Conservation (phyloP, 30 jellyfish, hydroid and myxozoan genomes). For the Sanderia malayensis region DNA sequence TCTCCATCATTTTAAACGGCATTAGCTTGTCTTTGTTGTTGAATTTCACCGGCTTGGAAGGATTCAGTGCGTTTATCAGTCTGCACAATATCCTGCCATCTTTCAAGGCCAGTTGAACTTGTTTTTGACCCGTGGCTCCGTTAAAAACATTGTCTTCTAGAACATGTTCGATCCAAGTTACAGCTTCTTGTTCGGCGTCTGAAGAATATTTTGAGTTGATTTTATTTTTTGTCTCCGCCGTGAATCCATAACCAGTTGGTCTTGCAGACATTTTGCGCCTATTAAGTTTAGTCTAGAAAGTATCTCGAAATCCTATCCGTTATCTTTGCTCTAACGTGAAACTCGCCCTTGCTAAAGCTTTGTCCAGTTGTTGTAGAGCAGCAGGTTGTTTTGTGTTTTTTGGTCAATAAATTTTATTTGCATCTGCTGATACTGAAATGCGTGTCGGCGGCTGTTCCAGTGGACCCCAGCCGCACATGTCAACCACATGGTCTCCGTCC, state of each 20-base stretch:
- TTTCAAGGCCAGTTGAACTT: slow-evolving; percentile 55
- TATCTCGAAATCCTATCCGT: too few species aligned
- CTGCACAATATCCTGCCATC: slow-evolving; percentile 81
- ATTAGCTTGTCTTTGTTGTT: slow-evolving; percentile 39
- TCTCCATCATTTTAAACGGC: slow-evolving; percentile 93
- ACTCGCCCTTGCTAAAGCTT: too few species aligned
- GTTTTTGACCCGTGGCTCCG: slow-evolving; percentile 75
- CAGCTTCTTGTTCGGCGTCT: slow-evolving; percentile 84
- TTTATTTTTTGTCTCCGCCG: slow-evolving; percentile 65
- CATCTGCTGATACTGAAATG: too few species aligned
- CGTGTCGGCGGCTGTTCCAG: too few species aligned
- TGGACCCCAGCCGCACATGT: too few species aligned
- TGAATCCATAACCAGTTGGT: slow-evolving; percentile 69
- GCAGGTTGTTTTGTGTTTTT: neutral
- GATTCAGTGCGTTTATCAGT: slow-evolving; percentile 46
- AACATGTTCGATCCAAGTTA: slow-evolving; percentile 69
- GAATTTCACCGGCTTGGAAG: slow-evolving; percentile 16
- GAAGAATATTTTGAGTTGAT: slow-evolving; percentile 72
- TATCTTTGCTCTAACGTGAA: too few species aligned
- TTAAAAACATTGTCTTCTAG: slow-evolving; percentile 54
- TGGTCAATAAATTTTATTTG: neutral
- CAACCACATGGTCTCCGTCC: too few species aligned
- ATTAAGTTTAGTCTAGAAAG: slow-evolving; percentile 43
- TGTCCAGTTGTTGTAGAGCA: too few species aligned
- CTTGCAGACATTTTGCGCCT: slow-evolving; percentile 55